phyloP scores from a whole-genome alignment of 1,140 invertebrate species.

The Antheraea pernyi region DNA sequence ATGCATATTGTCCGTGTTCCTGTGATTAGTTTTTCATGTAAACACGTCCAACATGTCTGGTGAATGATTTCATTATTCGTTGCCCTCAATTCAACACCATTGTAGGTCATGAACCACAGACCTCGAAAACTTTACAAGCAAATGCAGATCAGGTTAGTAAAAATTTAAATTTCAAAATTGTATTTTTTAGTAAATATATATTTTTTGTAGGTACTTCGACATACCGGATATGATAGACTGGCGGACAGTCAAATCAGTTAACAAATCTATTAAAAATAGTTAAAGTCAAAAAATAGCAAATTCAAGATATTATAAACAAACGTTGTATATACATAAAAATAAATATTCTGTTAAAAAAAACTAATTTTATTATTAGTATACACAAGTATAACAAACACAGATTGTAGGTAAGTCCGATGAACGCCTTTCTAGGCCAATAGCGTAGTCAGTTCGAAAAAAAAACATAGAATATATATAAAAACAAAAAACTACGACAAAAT shows the following conservation, averaged over 20 bases:
- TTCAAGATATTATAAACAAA: too few relatives aligned
- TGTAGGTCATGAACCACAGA: conserved; percentile 42
- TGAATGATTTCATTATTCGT: conserved; percentile 25
- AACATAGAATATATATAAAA: neutral
- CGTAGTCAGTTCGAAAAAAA: too few relatives aligned
- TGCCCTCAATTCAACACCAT: conserved; percentile 32
- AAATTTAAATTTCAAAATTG: conserved; percentile 52
- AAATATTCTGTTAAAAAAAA: too few relatives aligned
- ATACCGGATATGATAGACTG: too few relatives aligned
- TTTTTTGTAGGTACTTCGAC: neutral
- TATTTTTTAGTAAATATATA: conserved; percentile 1
- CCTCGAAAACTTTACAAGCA: conserved; percentile 46
- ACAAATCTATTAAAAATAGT: too few relatives aligned
- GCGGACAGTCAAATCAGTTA: too few relatives aligned
- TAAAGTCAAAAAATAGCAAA: too few relatives aligned
- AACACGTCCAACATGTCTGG: conserved; percentile 20
- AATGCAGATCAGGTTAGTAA: conserved; percentile 43
- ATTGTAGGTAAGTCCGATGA: too few relatives aligned
- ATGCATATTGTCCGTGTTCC: conserved; percentile 9
- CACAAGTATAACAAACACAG: too few relatives aligned
- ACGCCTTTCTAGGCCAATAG: too few relatives aligned
- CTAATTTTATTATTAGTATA: too few relatives aligned
- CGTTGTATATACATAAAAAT: neutral
- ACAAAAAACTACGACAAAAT: too few relatives aligned
- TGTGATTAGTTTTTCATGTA: conserved; percentile 15